These are phyloP conservation scores for Eupithecia subfuscata DNA, from an alignment of 2,888 invertebrate species.

Conservation along the genomic window DNA sequence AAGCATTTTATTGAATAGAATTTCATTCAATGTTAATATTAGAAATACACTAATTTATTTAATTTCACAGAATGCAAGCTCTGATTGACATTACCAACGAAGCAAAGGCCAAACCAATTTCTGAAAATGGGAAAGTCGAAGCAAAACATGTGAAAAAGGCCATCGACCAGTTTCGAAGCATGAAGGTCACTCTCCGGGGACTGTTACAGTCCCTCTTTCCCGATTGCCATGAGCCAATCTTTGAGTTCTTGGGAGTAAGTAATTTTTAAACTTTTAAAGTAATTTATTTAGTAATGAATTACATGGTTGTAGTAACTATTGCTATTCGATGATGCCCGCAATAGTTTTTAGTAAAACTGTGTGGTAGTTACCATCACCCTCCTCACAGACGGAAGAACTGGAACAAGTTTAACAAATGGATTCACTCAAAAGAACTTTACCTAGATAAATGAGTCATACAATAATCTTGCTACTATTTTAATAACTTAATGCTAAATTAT, in stretches of 20 bases:
- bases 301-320: too few species aligned
- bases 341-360: too few species aligned
- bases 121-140: constrained; percentile 51
- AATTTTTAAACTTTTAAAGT: neutral
- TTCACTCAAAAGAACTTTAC: too few species aligned
- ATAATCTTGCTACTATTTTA: too few species aligned
- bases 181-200: constrained; percentile 66
- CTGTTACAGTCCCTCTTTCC: constrained; percentile 68
- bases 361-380: too few species aligned
- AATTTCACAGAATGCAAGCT: constrained; percentile 60
- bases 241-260: constrained; percentile 67
- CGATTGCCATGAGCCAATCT: constrained; percentile 53
- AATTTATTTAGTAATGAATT: too few species aligned
- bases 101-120: constrained; percentile 57
- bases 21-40: neutral
- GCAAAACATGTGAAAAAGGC: constrained; percentile 64
- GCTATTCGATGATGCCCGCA: too few species aligned
- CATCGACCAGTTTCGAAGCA: constrained; percentile 60
- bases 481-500: too few species aligned
- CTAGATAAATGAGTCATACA: too few species aligned
- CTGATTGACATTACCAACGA: constrained; percentile 62
- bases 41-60: neutral
- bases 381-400: too few species aligned
- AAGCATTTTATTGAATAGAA: neutral
- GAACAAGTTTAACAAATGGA: too few species aligned